phyloP scores from a whole-genome alignment of 1,140 invertebrate genomes.

The Drosophila auraria region DNA sequence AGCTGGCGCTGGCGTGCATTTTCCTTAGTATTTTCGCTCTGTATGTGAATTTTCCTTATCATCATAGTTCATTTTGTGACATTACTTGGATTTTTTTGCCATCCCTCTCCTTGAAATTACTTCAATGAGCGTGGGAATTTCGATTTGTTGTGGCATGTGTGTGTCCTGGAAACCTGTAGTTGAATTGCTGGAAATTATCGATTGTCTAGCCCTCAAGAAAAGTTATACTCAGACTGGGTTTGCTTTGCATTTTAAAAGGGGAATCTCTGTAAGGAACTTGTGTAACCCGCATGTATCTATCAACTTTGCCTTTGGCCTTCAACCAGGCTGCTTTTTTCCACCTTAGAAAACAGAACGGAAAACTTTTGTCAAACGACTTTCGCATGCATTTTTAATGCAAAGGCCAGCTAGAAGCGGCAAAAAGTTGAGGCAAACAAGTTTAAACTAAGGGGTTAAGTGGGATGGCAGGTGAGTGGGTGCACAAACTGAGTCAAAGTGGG shows the following conservation, averaged over 20 bases:
- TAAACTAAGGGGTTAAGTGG: slow-evolving; percentile 43
- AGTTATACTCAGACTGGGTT: background rate
- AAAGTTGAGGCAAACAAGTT: slow-evolving; percentile 51
- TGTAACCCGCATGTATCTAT: slow-evolving; percentile 65
- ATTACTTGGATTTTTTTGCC: slow-evolving; percentile 46
- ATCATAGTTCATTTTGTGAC: slow-evolving; percentile 46
- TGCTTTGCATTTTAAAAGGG: slow-evolving; percentile 24
- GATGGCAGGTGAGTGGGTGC: slow-evolving; percentile 1
- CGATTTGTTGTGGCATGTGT: slow-evolving; percentile 55
- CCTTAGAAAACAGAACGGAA: slow-evolving; percentile 9
- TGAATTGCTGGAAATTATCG: slow-evolving; percentile 58
- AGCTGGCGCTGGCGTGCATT: slow-evolving; percentile 18
- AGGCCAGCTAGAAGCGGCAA: slow-evolving; percentile 46
- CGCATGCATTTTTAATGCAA: slow-evolving; percentile 80
- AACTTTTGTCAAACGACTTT: slow-evolving; percentile 64
- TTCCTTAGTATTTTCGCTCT: slow-evolving; percentile 15
- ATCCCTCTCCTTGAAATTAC: slow-evolving; percentile 11
- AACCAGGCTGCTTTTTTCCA: slow-evolving; percentile 21
- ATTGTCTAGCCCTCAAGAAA: slow-evolving; percentile 37
- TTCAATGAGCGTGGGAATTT: slow-evolving; percentile 68
- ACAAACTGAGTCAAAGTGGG: slow-evolving; percentile 8
- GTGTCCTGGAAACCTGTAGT: slow-evolving; percentile 33
- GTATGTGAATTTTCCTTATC: slow-evolving; percentile 33
- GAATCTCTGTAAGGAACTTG: slow-evolving; percentile 59
- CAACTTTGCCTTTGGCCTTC: slow-evolving; percentile 65